Percentiles rank a stretch among this genome's conserved stretches.
These are phyloP conservation scores for Drosophila kurseongensis DNA, from an alignment of 1,140 invertebrate genomes.

Conservation along the genomic window DNA sequence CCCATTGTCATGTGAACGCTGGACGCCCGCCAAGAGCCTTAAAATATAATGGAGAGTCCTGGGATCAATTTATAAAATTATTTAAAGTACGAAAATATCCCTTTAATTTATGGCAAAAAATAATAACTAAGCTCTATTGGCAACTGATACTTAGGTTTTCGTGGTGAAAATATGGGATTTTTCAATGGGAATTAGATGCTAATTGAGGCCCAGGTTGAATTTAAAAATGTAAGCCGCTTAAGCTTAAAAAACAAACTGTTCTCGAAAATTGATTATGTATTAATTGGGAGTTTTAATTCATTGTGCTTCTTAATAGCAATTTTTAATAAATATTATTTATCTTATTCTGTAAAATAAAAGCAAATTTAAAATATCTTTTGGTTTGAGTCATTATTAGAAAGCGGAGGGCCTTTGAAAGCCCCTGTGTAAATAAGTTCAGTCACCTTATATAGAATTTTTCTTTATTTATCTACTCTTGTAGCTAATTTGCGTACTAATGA, in stretches of 20 bases:
- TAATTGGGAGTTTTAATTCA: neutral
- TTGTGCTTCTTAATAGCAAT: no score
- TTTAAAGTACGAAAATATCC: constrained; percentile 17
- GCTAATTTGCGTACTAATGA: constrained; percentile 37
- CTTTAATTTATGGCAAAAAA: constrained; percentile 5
- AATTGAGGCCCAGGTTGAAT: constrained; percentile 5
- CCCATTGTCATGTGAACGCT: constrained; percentile 70
- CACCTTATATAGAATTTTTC: neutral
- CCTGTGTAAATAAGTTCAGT: neutral
- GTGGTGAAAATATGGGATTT: constrained; percentile 5
- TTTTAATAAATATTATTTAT: no score
- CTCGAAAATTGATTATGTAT: neutral
- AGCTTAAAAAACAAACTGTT: no score
- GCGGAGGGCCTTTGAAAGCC: neutral
- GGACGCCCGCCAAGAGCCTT: constrained; percentile 59
- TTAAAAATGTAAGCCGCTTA: no score
- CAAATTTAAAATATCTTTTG: no score
- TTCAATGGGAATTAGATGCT: constrained; percentile 5
- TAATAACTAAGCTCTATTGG: constrained; percentile 11
- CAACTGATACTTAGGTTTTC: constrained; percentile 4
- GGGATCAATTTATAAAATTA: constrained; percentile 22
- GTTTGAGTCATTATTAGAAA: no score
- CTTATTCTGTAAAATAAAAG: no score
- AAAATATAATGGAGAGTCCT: constrained; percentile 11
- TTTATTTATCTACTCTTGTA: neutral